These are phyloP conservation scores for Pontoporia blainvillei DNA, from an alignment of 2,113 vertebrate genomes.

Conservation along the genomic window DNA sequence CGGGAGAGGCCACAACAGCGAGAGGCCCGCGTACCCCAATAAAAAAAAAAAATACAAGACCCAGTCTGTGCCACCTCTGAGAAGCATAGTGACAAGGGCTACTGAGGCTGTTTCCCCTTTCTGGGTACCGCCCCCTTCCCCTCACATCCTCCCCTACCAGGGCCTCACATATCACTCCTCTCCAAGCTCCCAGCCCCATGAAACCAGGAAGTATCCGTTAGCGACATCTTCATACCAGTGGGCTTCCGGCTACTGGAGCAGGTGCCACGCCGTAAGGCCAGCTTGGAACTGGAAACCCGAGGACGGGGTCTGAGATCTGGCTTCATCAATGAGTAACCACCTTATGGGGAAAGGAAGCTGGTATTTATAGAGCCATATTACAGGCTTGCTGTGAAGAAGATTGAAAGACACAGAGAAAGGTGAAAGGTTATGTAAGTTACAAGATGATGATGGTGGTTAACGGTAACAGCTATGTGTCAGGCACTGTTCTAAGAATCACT, in stretches of 20 bases:
- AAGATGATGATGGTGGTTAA: not conserved
- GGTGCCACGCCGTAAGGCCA: accelerated
- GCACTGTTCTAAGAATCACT: not conserved
- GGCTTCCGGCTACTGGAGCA: not conserved
- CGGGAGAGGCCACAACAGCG: too few relatives aligned
- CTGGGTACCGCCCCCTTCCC: not conserved
- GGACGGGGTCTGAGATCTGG: not conserved
- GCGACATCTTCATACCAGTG: not conserved
- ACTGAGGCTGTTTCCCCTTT: not conserved
- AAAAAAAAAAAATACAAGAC: too few relatives aligned
- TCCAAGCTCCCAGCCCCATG: not conserved
- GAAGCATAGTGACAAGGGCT: not conserved
- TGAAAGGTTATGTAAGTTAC: not conserved
- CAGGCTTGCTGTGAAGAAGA: not conserved
- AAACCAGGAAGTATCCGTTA: not conserved
- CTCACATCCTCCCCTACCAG: not conserved
- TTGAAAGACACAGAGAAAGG: not conserved
- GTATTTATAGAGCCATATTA: not conserved
- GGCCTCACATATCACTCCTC: not conserved
- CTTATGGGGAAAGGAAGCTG: not conserved
- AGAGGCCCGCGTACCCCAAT: too few relatives aligned
- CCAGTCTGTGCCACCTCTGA: not conserved
- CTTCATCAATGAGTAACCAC: not conserved
- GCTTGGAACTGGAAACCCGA: not conserved
- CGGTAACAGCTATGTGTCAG: not conserved